Base-by-base conservation (phyloP, 1,140 invertebrate species). In the Sesamia nonagrioides region DNA sequence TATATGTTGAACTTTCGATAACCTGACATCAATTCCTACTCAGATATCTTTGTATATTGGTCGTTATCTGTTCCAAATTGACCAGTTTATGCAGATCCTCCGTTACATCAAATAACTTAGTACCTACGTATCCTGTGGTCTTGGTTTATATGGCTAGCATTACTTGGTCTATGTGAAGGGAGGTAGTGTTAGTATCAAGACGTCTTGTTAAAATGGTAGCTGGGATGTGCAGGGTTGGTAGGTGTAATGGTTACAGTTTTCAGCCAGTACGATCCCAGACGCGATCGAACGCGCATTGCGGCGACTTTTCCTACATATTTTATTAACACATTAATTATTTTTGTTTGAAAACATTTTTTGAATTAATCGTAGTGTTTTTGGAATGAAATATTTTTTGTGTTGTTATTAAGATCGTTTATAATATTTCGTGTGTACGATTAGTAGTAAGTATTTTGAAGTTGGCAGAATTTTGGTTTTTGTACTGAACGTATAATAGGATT, bases 251-350 rank as follows among this genome's bases (percentile, higher is more conserved):
- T 82, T 84, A 84, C 84, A 86, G 79, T 72, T 85, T 87, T 88
- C 86, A 86, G 86, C 86, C 86, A 86, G 86, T 88, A 9, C 50
- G 17, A 42, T 18, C n/a, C 69, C 61, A 52, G 78, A 78, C 81
- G 79, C 80, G 82, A 66, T 73, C 73, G 78, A 69, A 75, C 69
- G 61, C 79, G 78, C 82, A 82, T 76, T 82, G 78, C 84, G 80
- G 58, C 11, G 15, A 27, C 42, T 73, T 58, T 58, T 6, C 27
- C 2, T n/a, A 18, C 21, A 27, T 0, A 35, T 1, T 17, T 6
- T 18, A 5, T 27, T 13, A n/a, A 18, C 33, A 2, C 3, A 21
- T 4, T 18, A 4, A 4, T 11, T 18, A 15, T 71, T 52, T 71
- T 3, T 52, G 11, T 69, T 18, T 50, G 15, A 9, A 71, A 18